Evolutionary conservation across 2,797 vertebrate genomes (phyloP).

Genomic region (Holocentrus rufus): DNA sequence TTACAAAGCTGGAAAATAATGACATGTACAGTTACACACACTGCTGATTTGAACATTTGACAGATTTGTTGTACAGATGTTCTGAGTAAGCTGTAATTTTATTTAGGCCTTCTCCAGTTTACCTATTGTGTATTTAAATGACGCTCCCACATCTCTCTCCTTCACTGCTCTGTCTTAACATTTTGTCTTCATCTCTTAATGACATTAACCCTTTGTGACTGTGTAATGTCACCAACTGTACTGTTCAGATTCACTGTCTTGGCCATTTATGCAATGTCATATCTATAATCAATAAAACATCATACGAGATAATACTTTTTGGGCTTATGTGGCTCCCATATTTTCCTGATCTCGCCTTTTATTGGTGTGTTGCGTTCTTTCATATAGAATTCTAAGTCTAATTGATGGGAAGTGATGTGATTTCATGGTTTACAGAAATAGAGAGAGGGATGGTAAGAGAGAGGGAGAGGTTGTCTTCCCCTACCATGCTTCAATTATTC

Average conservation of each 20-base stretch:
- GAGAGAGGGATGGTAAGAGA: conserved; percentile 14
- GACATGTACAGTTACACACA: conserved; percentile 61
- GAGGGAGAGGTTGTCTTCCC: conserved; percentile 56
- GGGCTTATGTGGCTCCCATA: neutral
- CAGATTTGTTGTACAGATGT: conserved; percentile 60
- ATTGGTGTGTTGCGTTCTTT: neutral
- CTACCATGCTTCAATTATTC: conserved; percentile 75
- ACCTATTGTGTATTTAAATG: conserved; percentile 40
- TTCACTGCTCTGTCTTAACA: conserved; percentile 44
- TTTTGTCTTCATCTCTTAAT: conserved; percentile 22
- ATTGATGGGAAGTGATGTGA: neutral
- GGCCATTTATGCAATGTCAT: conserved; percentile 49
- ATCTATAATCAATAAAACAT: conserved; percentile 70
- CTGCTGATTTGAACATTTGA: conserved; percentile 57
- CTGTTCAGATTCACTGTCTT: conserved; percentile 11
- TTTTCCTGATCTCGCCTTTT: neutral
- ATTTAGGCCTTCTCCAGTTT: neutral
- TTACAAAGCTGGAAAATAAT: conserved; percentile 66
- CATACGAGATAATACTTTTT: conserved; percentile 17
- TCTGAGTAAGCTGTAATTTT: conserved; percentile 14
- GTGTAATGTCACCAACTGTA: conserved; percentile 23
- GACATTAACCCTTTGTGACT: conserved; percentile 28
- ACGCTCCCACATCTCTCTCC: neutral
- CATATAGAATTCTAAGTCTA: neutral
- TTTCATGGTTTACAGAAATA: conserved; percentile 19